Evolutionary conservation across 2,113 vertebrate species (phyloP).

Genomic region (Chroicocephalus ridibundus): DNA sequence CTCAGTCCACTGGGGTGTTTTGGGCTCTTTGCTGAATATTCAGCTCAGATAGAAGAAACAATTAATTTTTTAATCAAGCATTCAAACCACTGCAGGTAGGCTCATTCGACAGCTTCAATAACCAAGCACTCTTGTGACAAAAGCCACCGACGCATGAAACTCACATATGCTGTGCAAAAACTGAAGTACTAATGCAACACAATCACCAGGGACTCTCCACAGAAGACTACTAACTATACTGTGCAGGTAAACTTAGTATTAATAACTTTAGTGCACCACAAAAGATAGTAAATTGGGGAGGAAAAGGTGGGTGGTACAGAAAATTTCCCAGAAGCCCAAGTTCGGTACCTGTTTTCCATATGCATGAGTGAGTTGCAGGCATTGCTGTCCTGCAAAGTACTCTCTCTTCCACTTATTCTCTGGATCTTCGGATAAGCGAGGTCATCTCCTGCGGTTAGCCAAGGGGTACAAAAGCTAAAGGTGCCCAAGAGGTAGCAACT

Average conservation of each 20-base stretch:
- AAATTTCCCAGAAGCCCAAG: not conserved
- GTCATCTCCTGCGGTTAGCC: not conserved
- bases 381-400: not conserved
- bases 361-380: not conserved
- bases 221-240: not conserved
- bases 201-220: not conserved
- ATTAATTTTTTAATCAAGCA: slow-evolving; percentile 22
- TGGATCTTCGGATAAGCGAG: not conserved
- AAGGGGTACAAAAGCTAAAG: not conserved
- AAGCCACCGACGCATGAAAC: not conserved
- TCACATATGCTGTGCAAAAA: not conserved
- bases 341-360: accelerated
- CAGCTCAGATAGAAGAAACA: not conserved
- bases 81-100: slow-evolving; percentile 24
- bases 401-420: not conserved
- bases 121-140: not conserved
- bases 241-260: not conserved
- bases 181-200: not conserved
- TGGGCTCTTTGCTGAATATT: not conserved
- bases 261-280: not conserved
- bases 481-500: not conserved
- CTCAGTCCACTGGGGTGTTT: not conserved
- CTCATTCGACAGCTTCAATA: not conserved
- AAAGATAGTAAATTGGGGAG: not conserved
- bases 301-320: not conserved